Evolutionary conservation across 2,888 invertebrate species (phyloP), one percentile per base, ranked within the genome.

Genomic region (Calephelis perditalis): DNA sequence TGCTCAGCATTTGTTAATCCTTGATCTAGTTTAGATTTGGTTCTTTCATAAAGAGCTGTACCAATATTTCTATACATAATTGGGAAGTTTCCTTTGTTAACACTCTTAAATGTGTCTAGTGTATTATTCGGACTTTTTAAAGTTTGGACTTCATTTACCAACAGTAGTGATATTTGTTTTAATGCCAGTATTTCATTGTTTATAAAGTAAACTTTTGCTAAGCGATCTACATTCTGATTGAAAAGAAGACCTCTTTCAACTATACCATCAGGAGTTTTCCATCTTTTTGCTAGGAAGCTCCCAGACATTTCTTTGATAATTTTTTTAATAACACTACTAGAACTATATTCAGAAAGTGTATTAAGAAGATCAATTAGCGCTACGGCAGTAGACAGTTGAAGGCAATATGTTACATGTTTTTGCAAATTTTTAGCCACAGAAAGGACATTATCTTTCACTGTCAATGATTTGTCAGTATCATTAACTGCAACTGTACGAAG

Each of bases 41-140:
- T 81, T 3, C 93, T 89, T 64, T 91, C 91, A 46, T 92, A 87
- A 9, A 95, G 74, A 9, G 93, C 92, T 65, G 89, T 89, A 60
- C 94, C 95, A 1, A 96, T 71, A 64, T 93, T 93, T 68, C 93
- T 92, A 70, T 93, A 95, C 5, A 96, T 78, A 67, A 95, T 82
- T 8, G 94, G 91, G 71, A 96, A 95, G 75, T 93, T 95, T 0
- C 79, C 81, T 77, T 93, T 94, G 67, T 91, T 93, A 58, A 96
- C 92, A 60, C 94, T 92, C 40, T 92, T 92, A 62, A 95, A 91
- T 58, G 91, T 91, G 47, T 77, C 81, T 11, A 96, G 79, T 2
- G 85, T 84, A 71, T 92, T 93, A 65, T 93, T 92, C 65, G 92
- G 92, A 26, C 83, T 86, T 71, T 92, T 91, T 11, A 95, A 79